Evolutionary conservation across 2,797 vertebrate species (phyloP).

Genomic region (Thamnophis elegans): DNA sequence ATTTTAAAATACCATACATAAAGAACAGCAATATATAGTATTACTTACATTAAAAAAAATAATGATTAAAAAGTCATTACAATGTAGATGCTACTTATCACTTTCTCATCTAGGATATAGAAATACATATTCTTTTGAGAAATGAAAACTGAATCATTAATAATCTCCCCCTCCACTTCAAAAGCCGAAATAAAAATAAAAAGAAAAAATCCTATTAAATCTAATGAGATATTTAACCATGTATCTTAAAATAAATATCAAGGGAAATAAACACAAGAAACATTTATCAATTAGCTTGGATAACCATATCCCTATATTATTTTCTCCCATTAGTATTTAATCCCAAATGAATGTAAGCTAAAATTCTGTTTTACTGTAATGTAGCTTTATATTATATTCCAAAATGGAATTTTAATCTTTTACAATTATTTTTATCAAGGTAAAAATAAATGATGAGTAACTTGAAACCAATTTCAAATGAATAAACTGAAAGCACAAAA

Average conservation of each 20-base stretch:
- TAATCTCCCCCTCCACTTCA: neutral
- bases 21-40: neutral
- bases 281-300: neutral
- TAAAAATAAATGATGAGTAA: constrained; percentile 16
- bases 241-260: constrained; percentile 26
- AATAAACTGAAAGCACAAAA: neutral
- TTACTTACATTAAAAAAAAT: neutral
- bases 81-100: neutral
- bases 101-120: constrained; percentile 18
- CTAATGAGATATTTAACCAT: constrained; percentile 1
- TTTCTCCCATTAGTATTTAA: constrained; percentile 29
- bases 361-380: neutral
- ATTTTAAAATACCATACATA: neutral
- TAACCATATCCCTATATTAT: neutral
- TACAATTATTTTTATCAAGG: constrained; percentile 15
- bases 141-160: constrained; percentile 8
- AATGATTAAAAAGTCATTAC: constrained; percentile 5
- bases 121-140: constrained; percentile 24
- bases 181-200: constrained; percentile 5
- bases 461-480: neutral
- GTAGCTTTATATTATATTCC: constrained; percentile 35
- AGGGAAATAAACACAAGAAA: neutral
- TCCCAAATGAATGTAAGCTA: constrained; percentile 15
- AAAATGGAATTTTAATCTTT: constrained; percentile 32
- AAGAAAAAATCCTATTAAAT: constrained; percentile 16